These are phyloP conservation scores for Alces alces DNA, from an alignment of 2,113 vertebrate genomes.

Conservation along the genomic window DNA sequence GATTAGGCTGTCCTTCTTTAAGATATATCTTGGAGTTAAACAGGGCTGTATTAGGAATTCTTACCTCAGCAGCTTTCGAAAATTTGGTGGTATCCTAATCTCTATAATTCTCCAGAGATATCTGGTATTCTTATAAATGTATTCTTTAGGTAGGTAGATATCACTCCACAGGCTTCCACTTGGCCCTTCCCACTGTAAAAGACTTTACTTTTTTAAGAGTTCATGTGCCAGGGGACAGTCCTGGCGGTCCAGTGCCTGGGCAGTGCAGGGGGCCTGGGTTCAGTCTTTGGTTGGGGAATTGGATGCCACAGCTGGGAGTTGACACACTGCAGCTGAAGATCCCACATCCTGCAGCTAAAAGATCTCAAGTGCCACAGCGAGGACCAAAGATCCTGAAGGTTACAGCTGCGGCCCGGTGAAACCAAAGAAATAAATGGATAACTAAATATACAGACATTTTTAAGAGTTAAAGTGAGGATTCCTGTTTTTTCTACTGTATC, in stretches of 20 bases:
- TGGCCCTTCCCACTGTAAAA: background rate
- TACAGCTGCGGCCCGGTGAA: background rate
- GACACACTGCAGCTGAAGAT: background rate
- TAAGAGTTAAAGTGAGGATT: background rate
- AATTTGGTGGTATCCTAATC: background rate
- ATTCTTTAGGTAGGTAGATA: background rate
- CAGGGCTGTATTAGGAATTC: background rate
- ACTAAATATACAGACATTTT: background rate
- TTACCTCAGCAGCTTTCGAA: background rate
- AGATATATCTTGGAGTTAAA: background rate
- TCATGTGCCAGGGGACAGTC: background rate
- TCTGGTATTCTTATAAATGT: background rate
- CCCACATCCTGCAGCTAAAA: background rate
- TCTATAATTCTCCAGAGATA: background rate
- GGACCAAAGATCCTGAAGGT: background rate
- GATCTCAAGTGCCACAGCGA: background rate
- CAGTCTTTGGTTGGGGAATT: background rate
- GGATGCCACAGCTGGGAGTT: background rate
- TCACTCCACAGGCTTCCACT: background rate
- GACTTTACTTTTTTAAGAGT: background rate
- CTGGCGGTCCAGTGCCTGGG: background rate
- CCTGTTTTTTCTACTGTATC: background rate
- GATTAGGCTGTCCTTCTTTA: background rate
- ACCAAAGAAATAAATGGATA: background rate
- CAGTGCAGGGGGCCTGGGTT: background rate